A percentile compares a stretch with the other conserved stretches of the same genome.
These are phyloP conservation scores for Oreochromis tanganicae DNA, from an alignment of 2,113 vertebrate genomes.

Conservation along the genomic window DNA sequence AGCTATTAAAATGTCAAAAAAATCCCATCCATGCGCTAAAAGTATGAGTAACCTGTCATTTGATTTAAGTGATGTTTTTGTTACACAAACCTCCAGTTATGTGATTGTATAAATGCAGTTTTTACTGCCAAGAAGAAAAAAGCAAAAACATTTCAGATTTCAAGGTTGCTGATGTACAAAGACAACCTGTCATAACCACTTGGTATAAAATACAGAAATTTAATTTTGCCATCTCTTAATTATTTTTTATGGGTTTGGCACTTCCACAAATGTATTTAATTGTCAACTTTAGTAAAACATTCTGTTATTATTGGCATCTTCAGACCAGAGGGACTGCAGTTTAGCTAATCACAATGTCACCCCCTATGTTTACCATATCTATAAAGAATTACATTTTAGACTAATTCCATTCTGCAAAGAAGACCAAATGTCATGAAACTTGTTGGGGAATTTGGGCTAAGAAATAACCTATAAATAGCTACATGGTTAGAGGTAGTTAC, in stretches of 20 bases:
- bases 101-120: not conserved
- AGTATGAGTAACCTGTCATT: not conserved
- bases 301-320: not conserved
- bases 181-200: not conserved
- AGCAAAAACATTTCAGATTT: not conserved
- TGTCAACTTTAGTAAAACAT: accelerated
- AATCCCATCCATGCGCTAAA: not conserved
- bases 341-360: not conserved
- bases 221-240: not conserved
- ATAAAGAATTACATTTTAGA: not conserved
- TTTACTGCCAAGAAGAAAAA: not conserved
- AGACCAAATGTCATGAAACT: not conserved
- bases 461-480: not conserved
- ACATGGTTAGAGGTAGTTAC: not conserved
- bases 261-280: not conserved
- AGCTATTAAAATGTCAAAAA: not conserved
- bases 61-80: not conserved
- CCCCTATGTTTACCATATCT: not conserved
- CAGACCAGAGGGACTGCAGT: not conserved
- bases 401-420: not conserved
- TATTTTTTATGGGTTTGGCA: not conserved
- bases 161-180: not conserved
- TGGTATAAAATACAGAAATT: not conserved
- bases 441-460: not conserved
- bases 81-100: not conserved